Conservation (phyloP, 2,113 vertebrate genomes). For the Hypocryptadius cinnamomeus region DNA sequence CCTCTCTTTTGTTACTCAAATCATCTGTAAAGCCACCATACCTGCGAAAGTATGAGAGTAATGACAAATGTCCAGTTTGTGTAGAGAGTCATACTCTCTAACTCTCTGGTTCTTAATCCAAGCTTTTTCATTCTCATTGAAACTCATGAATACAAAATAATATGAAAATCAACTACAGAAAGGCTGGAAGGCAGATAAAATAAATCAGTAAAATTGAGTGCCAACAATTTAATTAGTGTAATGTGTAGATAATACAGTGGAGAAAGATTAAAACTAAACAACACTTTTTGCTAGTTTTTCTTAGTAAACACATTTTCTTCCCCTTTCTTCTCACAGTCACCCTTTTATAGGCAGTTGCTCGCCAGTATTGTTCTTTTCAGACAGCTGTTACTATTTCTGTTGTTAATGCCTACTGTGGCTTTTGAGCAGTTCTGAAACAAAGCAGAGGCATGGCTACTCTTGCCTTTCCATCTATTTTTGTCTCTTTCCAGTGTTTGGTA, state of each 20-base stretch:
- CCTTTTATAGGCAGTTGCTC: neutral
- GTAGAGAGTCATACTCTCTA: neutral
- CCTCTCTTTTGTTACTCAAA: neutral
- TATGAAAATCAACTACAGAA: neutral
- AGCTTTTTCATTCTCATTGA: neutral
- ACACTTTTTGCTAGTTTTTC: neutral
- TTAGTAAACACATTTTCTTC: neutral
- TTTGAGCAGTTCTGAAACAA: neutral
- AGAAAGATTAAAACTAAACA: neutral
- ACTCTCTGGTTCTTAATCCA: neutral
- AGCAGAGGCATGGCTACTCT: neutral
- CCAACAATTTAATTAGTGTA: neutral
- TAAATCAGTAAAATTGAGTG: neutral
- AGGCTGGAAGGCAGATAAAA: neutral
- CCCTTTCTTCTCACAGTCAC: neutral
- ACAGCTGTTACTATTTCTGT: conserved; percentile 17
- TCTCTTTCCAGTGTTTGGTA: neutral
- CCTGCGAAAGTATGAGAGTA: neutral
- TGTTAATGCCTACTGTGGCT: neutral
- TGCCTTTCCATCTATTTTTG: conserved; percentile 9
- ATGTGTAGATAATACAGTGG: neutral
- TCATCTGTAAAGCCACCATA: neutral
- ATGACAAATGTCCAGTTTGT: neutral
- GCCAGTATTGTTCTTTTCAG: neutral
- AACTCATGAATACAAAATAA: neutral